Conservation (phyloP, 2,888 invertebrate species). For the Aromia moschata region DNA sequence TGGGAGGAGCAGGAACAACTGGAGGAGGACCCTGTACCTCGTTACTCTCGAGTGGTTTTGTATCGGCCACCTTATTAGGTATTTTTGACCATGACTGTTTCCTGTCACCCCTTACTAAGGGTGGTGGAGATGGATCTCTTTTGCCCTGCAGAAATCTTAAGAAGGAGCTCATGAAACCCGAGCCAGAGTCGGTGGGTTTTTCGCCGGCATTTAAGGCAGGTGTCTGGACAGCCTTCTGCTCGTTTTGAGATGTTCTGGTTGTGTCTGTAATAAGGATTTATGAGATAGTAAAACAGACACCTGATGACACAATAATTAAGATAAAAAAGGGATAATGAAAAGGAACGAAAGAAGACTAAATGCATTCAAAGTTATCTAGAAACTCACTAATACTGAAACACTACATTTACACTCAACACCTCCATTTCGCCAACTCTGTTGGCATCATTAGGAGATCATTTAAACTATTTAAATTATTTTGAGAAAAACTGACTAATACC, state of each 20-base stretch:
- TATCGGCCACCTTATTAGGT: constrained; percentile 61
- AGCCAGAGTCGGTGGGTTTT: constrained; percentile 71
- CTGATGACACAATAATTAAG: too few relatives aligned
- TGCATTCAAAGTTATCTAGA: too few relatives aligned
- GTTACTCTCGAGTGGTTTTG: constrained; percentile 46
- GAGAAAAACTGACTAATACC: too few relatives aligned
- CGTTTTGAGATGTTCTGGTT: constrained; percentile 39
- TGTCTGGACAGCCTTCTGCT: constrained; percentile 47
- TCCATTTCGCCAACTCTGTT: too few relatives aligned
- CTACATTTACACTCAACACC: too few relatives aligned
- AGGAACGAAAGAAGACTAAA: too few relatives aligned
- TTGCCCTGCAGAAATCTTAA: constrained; percentile 86
- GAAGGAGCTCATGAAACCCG: constrained; percentile 88
- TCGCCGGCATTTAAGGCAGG: constrained; percentile 67
- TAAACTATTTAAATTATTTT: too few relatives aligned
- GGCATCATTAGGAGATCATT: too few relatives aligned
- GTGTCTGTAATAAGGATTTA: constrained; percentile 44
- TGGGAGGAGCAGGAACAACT: constrained; percentile 58
- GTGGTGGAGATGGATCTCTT: constrained; percentile 82
- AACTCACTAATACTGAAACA: too few relatives aligned
- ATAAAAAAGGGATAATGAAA: too few relatives aligned
- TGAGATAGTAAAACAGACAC: too few relatives aligned
- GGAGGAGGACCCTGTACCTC: constrained; percentile 35
- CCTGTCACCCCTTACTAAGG: constrained; percentile 72
- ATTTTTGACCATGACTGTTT: constrained; percentile 74